Evolutionary conservation across 2,113 vertebrate genomes (phyloP).

Genomic region (Gambusia holbrooki): DNA sequence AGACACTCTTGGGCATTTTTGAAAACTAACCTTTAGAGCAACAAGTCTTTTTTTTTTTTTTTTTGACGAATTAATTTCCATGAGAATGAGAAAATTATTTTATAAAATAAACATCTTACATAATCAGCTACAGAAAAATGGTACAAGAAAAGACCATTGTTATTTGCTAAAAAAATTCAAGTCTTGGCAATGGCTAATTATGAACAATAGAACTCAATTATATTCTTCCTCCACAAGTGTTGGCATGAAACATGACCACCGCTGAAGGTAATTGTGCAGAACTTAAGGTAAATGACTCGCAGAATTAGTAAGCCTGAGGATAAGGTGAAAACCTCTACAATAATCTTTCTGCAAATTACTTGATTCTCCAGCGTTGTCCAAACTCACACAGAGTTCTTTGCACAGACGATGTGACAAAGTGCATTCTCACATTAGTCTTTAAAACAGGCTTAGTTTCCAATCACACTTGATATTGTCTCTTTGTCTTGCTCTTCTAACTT

Average conservation of each 20-base stretch:
- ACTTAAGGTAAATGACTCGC: slow-evolving; percentile 34
- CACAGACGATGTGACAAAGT: slow-evolving; percentile 8
- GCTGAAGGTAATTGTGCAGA: slow-evolving; percentile 36
- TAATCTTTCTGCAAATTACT: slow-evolving; percentile 11
- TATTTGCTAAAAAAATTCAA: slow-evolving; percentile 3
- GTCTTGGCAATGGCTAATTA: slow-evolving; percentile 6
- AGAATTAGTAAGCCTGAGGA: slow-evolving; percentile 2
- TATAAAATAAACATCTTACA: slow-evolving; percentile 14
- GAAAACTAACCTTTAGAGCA: slow-evolving; percentile 6
- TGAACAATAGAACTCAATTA: slow-evolving; percentile 1
- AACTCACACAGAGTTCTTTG: background rate
- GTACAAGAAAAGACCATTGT: slow-evolving; percentile 1
- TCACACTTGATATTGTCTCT: slow-evolving; percentile 8
- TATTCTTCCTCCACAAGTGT: slow-evolving; percentile 2
- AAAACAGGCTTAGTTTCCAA: slow-evolving; percentile 13
- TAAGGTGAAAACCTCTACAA: slow-evolving; percentile 13
- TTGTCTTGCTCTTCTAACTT: background rate
- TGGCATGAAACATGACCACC: slow-evolving; percentile 11
- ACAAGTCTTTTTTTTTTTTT: background rate
- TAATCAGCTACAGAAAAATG: background rate
- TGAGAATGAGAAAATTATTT: slow-evolving; percentile 3
- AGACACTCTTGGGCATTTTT: background rate
- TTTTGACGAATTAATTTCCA: slow-evolving; percentile 5
- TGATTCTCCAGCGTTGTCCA: slow-evolving; percentile 7
- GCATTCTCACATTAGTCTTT: slow-evolving; percentile 5